Percentiles rank a stretch among this genome's conserved stretches.
phyloP scores from a whole-genome alignment of 2,113 vertebrate species.

The Struthio camelus region DNA sequence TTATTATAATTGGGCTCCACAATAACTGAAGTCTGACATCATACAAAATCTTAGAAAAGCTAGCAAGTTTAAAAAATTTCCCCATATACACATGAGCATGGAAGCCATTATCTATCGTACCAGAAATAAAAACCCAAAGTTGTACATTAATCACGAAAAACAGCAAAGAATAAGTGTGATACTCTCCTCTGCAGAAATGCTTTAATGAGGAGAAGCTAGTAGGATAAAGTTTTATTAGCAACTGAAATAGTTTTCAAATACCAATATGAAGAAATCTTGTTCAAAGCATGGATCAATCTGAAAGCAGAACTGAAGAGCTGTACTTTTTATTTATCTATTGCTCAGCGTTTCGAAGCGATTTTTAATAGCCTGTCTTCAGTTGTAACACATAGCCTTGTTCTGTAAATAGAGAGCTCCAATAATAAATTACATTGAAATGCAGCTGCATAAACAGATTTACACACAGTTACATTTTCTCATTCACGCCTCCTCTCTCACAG shows the following conservation, averaged over 20 bases:
- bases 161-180: not conserved
- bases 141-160: not conserved
- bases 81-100: not conserved
- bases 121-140: not conserved
- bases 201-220: not conserved
- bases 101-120: not conserved
- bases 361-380: conserved; percentile 62
- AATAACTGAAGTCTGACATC: not conserved
- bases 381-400: conserved; percentile 45
- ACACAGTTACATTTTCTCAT: conserved; percentile 45
- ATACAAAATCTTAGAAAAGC: not conserved
- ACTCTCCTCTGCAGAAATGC: not conserved
- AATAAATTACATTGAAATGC: conserved; percentile 57
- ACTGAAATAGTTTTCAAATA: conserved; percentile 9
- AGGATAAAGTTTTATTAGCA: not conserved
- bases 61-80: not conserved
- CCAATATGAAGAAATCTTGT: not conserved
- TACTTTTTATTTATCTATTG: not conserved
- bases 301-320: conserved; percentile 35
- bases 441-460: conserved; percentile 78
- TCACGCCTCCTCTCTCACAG: conserved; percentile 61
- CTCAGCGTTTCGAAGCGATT: conserved; percentile 28
- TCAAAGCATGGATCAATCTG: not conserved
- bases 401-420: conserved; percentile 29
- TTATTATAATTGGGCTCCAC: not conserved